Conservation (phyloP, 2,113 vertebrate genomes). For the Onychorhynchus coronatus region DNA sequence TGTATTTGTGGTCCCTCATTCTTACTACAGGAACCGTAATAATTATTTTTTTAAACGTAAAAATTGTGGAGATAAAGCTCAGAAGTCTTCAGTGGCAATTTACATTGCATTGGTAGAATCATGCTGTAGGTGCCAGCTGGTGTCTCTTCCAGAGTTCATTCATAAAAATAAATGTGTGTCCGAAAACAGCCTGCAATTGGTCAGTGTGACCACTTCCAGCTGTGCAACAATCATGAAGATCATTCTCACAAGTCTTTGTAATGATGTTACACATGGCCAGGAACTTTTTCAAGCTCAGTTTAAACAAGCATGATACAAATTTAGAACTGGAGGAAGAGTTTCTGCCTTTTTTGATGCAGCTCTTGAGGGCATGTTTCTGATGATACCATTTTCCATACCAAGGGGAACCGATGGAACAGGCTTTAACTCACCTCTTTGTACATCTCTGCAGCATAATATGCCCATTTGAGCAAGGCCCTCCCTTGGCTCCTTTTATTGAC, state of each 20-base stretch:
- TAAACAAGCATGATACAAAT: not conserved
- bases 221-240: not conserved
- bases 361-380: not conserved
- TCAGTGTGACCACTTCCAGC: not conserved
- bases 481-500: not conserved
- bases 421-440: not conserved
- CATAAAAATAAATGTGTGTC: not conserved
- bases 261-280: not conserved
- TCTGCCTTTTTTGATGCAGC: not conserved
- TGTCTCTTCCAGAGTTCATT: not conserved
- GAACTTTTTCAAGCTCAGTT: not conserved
- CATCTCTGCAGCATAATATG: not conserved
- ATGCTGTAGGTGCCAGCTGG: not conserved
- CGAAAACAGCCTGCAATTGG: not conserved
- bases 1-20: not conserved
- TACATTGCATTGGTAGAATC: not conserved
- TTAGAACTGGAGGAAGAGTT: not conserved
- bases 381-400: not conserved
- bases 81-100: not conserved
- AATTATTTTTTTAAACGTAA: not conserved
- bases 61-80: not conserved
- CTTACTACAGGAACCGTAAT: not conserved
- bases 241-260: not conserved
- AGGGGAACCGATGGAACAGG: not conserved
- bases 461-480: not conserved